A percentile compares a stretch with the other conserved stretches of the same genome.
These are phyloP conservation scores for Alexandromys fortis DNA, from an alignment of 2,113 vertebrate genomes.

Conservation along the genomic window DNA sequence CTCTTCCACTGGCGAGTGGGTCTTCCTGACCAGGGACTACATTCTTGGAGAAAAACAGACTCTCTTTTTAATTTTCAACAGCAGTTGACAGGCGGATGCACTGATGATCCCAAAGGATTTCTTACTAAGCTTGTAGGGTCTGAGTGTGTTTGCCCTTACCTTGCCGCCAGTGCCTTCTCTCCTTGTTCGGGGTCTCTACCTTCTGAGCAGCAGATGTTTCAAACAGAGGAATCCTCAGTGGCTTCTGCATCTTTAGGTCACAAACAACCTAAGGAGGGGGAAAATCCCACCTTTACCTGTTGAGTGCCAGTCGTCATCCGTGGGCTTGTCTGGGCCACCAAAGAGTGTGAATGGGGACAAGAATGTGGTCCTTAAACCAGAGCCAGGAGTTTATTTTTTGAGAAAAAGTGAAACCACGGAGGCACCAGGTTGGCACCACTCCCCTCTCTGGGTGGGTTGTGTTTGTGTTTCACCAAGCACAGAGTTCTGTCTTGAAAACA, in stretches of 20 bases:
- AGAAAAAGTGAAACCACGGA: conserved; percentile 20
- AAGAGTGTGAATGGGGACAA: not conserved
- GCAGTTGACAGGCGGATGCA: not conserved
- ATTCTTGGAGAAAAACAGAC: not conserved
- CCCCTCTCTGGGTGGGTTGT: conserved; percentile 10
- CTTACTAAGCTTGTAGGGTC: not conserved
- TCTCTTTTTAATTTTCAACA: not conserved
- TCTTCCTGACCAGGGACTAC: too few species aligned
- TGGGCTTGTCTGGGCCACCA: not conserved
- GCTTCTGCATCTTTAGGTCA: not conserved
- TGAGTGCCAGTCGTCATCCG: too few species aligned
- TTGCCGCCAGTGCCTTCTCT: not conserved
- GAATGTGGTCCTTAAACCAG: not conserved
- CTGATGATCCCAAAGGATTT: not conserved
- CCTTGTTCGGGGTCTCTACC: not conserved
- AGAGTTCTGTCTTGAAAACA: conserved; percentile 63
- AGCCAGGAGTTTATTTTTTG: not conserved
- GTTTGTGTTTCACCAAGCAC: conserved; percentile 28
- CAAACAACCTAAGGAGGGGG: not conserved
- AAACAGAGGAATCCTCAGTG: not conserved
- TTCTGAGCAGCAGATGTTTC: not conserved
- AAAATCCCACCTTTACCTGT: not conserved
- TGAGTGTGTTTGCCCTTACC: not conserved
- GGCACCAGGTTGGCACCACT: not conserved
- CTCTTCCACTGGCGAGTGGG: not conserved